Base-by-base conservation (phyloP, 1,140 invertebrate species). In the Epicauta chinensis region DNA sequence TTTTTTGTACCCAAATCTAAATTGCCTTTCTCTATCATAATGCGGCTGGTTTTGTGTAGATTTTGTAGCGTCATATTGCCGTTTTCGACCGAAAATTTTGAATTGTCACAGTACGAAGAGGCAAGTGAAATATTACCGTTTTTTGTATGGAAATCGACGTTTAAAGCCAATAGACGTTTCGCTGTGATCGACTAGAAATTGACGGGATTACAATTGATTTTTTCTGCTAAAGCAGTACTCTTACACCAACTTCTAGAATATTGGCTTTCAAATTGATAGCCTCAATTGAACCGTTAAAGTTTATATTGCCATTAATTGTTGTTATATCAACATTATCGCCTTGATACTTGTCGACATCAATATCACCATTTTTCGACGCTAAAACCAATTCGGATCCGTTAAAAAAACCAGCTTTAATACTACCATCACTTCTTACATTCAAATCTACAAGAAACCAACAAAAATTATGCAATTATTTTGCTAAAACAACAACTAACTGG, bases 271-370 rank as follows among this genome's bases (percentile, higher is more conserved):
- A 55, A 31, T 51, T 46, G 5, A 53, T 32, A 12, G 57, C 59
- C 36, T 60, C 57, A n/a, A 57, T 48, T 15, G 38, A 47, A 40
- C 56, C 57, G n/a, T 60, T 58, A 11, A 63, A 52, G 29, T 40
- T 42, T 17, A 65, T 62, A 52, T 60, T 53, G 2, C 63, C 63
- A 45, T 37, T 59, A 1, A 37, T 30, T 13, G 58, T 61, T 30
- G 11, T 43, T 29, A 63, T 39, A 14, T 47, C 12, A 16, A 65
- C 32, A 15, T 12, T 36, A 16, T 61, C 55, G 16, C 63, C 60
- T 57, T 65, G 55, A 46, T 46, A 65, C 30, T 61, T 58, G 11
- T 56, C 54, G 5, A 65, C 38, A 16, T 46, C 38, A 38, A 65
- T 57, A 37, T 58, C 56, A 7, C 61, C 58, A 41, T 56, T 44